Base-by-base conservation (phyloP, 1,140 invertebrate genomes). In the Drosophila sp. region DNA sequence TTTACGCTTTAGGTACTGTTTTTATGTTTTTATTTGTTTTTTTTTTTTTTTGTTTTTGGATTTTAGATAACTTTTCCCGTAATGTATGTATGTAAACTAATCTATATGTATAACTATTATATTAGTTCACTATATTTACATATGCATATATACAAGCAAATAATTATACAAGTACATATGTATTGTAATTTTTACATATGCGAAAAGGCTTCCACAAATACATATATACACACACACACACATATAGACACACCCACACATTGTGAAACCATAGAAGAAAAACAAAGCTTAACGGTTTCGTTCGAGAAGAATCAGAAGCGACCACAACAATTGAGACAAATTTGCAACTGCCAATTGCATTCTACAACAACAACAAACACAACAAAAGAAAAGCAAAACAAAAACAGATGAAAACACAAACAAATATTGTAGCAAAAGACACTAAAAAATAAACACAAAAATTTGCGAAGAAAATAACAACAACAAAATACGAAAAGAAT, bases 321-420 rank as follows among this genome's bases (percentile, higher is more conserved):
- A 74, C 16, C 38, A 40, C 41, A 57, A 67, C 41, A 50, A 46
- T 41, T 57, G 61, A 72, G 51, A 57, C 73, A 58, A 80, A 80
- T 63, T 80, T 80, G 63, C 74, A 86, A 86, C 74, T 84, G 82
- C 81, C 80, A 82, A 82, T 82, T 82, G 80, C 80, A 82, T 82
- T 83, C 58, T 76, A 82, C 45, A 83, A 83, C 58, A 40, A 84
- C 38, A 67, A 64, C 40, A 64, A 14, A 46, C 2, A 45, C 58
- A 13, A 40, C 7, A 67, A 45, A 54, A 29, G 66, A n/a, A 56
- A n/a, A 67, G 40, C 18, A 36, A 46, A 54, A 58, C 16, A 74
- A 16, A 58, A 8, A 41, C n/a, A 16, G 8, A 53, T 14, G n/a
- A 21, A 48, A 46, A 46, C n/a, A 58, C 18, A 75, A 27, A 53